Evolutionary conservation across 2,113 vertebrate species (phyloP).

Genomic region (Ammodytes dubius): DNA sequence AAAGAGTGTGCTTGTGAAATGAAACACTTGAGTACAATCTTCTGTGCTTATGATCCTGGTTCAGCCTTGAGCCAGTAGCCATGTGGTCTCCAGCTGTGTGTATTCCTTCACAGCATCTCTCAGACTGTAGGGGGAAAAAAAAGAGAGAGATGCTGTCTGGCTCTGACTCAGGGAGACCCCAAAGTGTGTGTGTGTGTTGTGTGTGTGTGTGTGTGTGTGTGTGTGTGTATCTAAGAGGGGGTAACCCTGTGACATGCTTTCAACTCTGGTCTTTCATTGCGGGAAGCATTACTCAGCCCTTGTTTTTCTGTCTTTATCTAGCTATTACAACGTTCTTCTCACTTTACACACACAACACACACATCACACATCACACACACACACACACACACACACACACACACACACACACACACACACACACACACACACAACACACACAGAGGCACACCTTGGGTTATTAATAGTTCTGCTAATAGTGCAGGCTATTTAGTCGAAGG

Average conservation of each 20-base stretch:
- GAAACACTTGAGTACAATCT: neutral
- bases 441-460: constrained; percentile 32
- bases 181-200: constrained; percentile 35
- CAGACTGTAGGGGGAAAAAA: constrained; percentile 13
- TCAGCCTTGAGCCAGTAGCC: constrained; percentile 14
- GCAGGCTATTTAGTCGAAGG: constrained; percentile 37
- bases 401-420: neutral
- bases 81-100: constrained; percentile 72
- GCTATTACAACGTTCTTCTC: too few relatives aligned
- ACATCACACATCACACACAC: neutral
- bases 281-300: constrained; percentile 21
- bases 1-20: too few relatives aligned
- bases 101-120: constrained; percentile 34
- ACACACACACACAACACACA: neutral
- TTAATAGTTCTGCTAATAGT: constrained; percentile 63
- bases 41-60: neutral
- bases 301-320: neutral
- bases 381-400: neutral
- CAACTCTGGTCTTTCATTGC: constrained; percentile 28
- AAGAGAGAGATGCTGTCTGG: constrained; percentile 13
- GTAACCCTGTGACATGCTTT: constrained; percentile 43
- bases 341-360: neutral
- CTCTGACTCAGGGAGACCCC: constrained; percentile 66
- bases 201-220: constrained; percentile 22
- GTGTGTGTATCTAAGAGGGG: constrained; percentile 41